A percentile compares a stretch with the other conserved stretches of the same genome.
These are phyloP conservation scores for Cuniculus paca DNA, from an alignment of 2,797 vertebrate species.

Conservation along the genomic window DNA sequence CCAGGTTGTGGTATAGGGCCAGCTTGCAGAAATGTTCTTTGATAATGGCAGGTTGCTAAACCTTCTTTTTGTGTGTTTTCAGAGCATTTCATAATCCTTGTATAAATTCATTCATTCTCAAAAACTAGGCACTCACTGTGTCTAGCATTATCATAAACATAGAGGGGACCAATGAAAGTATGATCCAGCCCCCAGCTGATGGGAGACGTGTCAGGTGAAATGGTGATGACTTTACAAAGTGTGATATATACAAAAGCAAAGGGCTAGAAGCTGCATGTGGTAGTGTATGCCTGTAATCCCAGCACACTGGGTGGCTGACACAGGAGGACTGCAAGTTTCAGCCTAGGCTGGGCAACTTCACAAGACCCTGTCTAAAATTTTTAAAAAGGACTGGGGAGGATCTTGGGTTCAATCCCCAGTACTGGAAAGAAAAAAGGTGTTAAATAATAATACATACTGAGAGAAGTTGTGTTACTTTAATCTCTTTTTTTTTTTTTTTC, in stretches of 20 bases:
- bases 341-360: not conserved
- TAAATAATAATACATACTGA: not conserved
- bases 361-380: not conserved
- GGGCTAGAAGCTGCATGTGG: not conserved
- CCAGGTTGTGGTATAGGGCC: not conserved
- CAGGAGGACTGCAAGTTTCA: not conserved
- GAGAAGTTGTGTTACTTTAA: conserved; percentile 15
- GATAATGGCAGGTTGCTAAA: conserved; percentile 17
- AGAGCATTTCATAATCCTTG: conserved; percentile 42
- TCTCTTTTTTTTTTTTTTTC: not conserved
- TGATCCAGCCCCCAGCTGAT: not conserved
- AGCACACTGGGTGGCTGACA: not conserved
- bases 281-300: not conserved
- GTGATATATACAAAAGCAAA: not conserved
- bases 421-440: not conserved
- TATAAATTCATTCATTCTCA: conserved; percentile 40
- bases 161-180: not conserved
- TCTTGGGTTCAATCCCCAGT: not conserved
- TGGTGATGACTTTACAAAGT: not conserved
- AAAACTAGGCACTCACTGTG: not conserved
- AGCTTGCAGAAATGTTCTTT: conserved; percentile 35
- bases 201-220: not conserved
- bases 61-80: not conserved
- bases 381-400: not conserved
- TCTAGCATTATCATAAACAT: conserved; percentile 7